Evolutionary conservation across 1,140 invertebrate genomes (phyloP), one percentile per base, ranked within the genome.

Genomic region (Kradibia gibbosae): DNA sequence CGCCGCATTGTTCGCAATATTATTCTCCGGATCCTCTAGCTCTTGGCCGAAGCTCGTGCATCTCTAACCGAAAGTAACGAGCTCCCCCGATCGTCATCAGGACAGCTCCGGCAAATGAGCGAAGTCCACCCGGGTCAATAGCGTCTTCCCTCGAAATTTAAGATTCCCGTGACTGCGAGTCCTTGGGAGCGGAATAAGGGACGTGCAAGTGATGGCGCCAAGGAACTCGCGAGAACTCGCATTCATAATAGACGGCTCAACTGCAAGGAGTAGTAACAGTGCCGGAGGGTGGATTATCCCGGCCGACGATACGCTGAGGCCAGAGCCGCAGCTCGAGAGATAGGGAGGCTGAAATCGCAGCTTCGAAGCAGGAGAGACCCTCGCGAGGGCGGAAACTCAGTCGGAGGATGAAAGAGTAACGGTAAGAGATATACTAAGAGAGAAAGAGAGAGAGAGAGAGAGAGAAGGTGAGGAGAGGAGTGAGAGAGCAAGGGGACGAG

Each of bases 371-470:
- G 50, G 50, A 53, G 10, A 53, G 22, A 53, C 50, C 20, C 17
- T 67, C 17, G 20, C 5, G 31, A 48, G 25, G 42, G 25, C 20
- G 50, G 28, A 36, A 50, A n/a, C 22, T 15, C 4, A 42, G 22
- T 4, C 25, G 53, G 48, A 39, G 28, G 48, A 31, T 34, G 65
- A 25, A 11, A 25, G 31, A 34, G 71, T 48, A 57, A 62, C 34
- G 34, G 60, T 13, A 31, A 36, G 75, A 22, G 75, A 65, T 42
- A 53, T 34, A 62, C 36, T 15, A 15, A 67, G 62, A 70, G 62
- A 70, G 45, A 48, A 25, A 36, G 72, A 77, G 39, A 57, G 39
- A 79, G 65, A 39, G 1, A 50, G 36, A 34, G 67, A 57, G 53
- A 48, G 67, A 31, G 25, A 39, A 25, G 25, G 71, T 25, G 28